Evolutionary conservation across 1,140 invertebrate species (phyloP).

Genomic region (Holcopasites calliopsidis): DNA sequence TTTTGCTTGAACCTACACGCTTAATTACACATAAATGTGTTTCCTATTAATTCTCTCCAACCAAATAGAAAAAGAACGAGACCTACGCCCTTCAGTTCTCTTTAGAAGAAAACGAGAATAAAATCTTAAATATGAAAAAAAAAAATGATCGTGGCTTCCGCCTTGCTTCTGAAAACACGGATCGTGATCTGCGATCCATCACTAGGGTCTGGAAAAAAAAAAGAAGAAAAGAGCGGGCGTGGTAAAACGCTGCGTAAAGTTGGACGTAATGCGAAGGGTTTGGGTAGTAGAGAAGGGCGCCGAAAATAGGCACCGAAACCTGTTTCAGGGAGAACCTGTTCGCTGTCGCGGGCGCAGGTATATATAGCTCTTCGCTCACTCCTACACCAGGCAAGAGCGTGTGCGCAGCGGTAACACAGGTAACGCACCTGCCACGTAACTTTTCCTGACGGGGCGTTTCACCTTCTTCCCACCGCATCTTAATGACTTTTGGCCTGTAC

Average conservation of each 20-base stretch:
- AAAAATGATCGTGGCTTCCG: too few species aligned
- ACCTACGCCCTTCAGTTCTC: too few species aligned
- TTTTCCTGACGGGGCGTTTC: slow-evolving; percentile 63
- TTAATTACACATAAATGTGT: not conserved
- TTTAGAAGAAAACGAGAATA: too few species aligned
- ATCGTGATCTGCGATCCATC: not conserved
- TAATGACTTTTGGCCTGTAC: slow-evolving; percentile 37
- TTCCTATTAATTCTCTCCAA: not conserved
- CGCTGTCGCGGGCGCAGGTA: slow-evolving; percentile 28
- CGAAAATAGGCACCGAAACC: slow-evolving; percentile 61
- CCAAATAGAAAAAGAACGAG: too few species aligned
- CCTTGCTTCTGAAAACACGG: too few species aligned
- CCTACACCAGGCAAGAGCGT: not conserved
- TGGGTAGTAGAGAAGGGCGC: slow-evolving; percentile 11
- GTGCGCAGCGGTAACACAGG: not conserved
- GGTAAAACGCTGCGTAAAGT: slow-evolving; percentile 9
- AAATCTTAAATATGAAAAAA: too few species aligned
- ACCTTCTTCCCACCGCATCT: slow-evolving; percentile 51
- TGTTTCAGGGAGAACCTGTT: slow-evolving; percentile 58
- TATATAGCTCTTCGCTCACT: slow-evolving; percentile 4
- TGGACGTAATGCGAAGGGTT: slow-evolving; percentile 45
- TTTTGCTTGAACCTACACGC: not conserved
- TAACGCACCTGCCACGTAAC: slow-evolving; percentile 67
- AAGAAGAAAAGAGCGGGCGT: not conserved
- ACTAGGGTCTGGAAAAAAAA: slow-evolving; percentile 16